phyloP scores from a whole-genome alignment of 2,888 invertebrate genomes.

The Epinotia nisella region DNA sequence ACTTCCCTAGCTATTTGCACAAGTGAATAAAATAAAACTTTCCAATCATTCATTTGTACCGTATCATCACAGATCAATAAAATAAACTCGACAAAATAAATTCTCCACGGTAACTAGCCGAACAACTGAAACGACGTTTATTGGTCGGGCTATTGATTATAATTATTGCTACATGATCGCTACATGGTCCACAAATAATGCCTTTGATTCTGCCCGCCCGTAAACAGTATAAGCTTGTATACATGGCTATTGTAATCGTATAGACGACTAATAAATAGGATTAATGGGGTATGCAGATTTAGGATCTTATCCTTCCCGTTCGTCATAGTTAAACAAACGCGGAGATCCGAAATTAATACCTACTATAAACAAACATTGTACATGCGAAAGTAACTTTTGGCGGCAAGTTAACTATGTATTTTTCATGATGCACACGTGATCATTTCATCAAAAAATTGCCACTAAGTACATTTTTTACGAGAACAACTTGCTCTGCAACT shows the following conservation, averaged over 20 bases:
- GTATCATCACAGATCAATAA: conserved; percentile 17
- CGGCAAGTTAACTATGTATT: too few species aligned
- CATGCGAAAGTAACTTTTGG: too few species aligned
- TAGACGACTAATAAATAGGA: conserved; percentile 2
- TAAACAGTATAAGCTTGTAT: conserved; percentile 11
- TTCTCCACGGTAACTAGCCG: conserved; percentile 22
- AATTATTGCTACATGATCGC: conserved; percentile 27
- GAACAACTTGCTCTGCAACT: too few species aligned
- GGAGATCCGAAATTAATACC: neutral
- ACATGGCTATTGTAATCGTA: conserved; percentile 16
- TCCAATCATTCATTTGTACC: neutral
- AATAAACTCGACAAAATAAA: conserved; percentile 17
- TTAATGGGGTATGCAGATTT: neutral
- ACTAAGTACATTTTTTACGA: too few species aligned
- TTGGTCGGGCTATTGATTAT: conserved; percentile 22
- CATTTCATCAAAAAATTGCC: too few species aligned
- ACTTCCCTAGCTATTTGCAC: neutral
- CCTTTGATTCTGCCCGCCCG: conserved; percentile 33
- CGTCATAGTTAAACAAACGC: neutral
- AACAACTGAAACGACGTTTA: conserved; percentile 26
- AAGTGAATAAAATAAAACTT: neutral
- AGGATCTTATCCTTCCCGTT: neutral
- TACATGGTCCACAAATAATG: conserved; percentile 23
- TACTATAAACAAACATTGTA: too few species aligned
- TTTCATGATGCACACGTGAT: too few species aligned